Evolutionary conservation across 2,797 vertebrate genomes (phyloP), one percentile per base, ranked within the genome.

Genomic region (Chelmon rostratus): DNA sequence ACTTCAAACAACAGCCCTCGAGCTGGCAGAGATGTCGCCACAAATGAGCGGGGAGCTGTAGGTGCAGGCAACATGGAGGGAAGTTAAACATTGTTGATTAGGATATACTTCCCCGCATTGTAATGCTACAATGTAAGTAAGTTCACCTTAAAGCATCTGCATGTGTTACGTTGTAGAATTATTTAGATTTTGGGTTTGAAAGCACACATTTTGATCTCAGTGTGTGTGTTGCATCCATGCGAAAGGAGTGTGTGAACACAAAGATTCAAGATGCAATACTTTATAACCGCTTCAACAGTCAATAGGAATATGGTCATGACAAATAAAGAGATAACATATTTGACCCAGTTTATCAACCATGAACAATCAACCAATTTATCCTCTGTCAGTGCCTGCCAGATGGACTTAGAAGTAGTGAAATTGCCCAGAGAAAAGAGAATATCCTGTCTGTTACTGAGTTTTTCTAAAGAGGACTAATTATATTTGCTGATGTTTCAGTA

Each of bases 361-460:
- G 10, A 65, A 13, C 54, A 10, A 28, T 23, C 1, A 31, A 44
- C 13, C 33, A 54, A 21, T 63, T 70, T 58, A 59, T 19, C 5
- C 47, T 33, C 21, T 3, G 11, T 77, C 42, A 40, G 19, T 23
- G 0, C 8, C 19, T 15, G n/a, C 38, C 33, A 56, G 12, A 23
- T 64, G n/a, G 52, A 64, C n/a, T 62, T 52, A 40, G 62, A 72
- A 47, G 31, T 42, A 68, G 31, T 81, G 33, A 61, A 72, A 65
- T 64, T 44, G 69, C 18, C 38, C 61, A 53, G 53, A 65, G 23
- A 71, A 73, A 42, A 59, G 12, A 65, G 15, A 68, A 72, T 7
- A 46, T 64, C 18, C 8, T 38, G 38, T 78, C 59, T 64, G 4
- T 78, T 75, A 59, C 28, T 54, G 21, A 13, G 44, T 63, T 52